These are phyloP conservation scores for Zoanthus sociatus DNA, from an alignment of 92 coral and sea anemone genomes.

Conservation along the genomic window DNA sequence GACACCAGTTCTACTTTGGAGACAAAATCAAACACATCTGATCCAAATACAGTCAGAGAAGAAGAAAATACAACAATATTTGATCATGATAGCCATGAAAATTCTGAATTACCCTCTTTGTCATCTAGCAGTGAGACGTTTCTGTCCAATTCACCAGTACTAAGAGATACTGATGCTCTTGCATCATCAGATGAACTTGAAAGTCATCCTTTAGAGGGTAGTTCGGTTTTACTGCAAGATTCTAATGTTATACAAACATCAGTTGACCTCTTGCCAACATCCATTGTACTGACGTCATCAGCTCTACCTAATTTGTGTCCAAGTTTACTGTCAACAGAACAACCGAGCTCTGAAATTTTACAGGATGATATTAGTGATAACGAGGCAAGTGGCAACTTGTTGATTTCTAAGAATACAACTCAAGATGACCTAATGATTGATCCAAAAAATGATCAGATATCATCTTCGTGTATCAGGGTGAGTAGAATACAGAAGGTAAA, in stretches of 20 bases:
- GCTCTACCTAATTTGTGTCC: conserved; percentile 74
- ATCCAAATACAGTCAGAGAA: conserved; percentile 9
- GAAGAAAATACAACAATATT: conserved; percentile 37
- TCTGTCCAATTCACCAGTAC: conserved; percentile 66
- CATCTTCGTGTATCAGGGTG: conserved; percentile 82
- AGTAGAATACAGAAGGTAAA: conserved; percentile 32
- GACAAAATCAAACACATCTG: conserved; percentile 16
- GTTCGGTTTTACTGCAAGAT: conserved; percentile 71
- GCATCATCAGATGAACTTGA: conserved; percentile 75
- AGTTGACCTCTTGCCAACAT: conserved; percentile 72
- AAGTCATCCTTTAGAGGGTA: conserved; percentile 68
- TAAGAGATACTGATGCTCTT: conserved; percentile 71
- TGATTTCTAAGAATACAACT: conserved; percentile 60
- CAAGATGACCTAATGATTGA: conserved; percentile 72
- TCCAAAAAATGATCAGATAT: conserved; percentile 72
- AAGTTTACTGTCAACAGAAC: conserved; percentile 39
- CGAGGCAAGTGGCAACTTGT: conserved; percentile 54
- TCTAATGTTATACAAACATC: conserved; percentile 75
- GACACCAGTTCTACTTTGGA: background rate
- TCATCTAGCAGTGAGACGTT: conserved; percentile 22
- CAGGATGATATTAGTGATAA: conserved; percentile 48
- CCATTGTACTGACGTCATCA: conserved; percentile 82
- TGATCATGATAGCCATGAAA: conserved; percentile 32
- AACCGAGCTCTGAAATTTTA: conserved; percentile 21
- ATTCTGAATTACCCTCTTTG: conserved; percentile 9